Evolutionary conservation across 2,797 vertebrate genomes (phyloP), one percentile per base, ranked within the genome.

Genomic region (Tamandua tetradactyla): DNA sequence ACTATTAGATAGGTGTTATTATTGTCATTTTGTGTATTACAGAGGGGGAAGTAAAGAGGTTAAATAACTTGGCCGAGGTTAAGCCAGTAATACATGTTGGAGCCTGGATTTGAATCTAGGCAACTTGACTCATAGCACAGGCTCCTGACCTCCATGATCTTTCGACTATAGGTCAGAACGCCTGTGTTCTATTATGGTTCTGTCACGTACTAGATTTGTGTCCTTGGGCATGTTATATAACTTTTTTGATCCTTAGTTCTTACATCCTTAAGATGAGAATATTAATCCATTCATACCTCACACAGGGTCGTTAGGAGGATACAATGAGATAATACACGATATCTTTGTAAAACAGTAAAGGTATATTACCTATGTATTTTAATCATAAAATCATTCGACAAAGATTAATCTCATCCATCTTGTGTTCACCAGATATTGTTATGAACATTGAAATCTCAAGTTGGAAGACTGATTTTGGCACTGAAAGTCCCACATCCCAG

Each of bases 31-130:
- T 94, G 32, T 17, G 22, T 88, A 91, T 94, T 72, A 37, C 42
- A 81, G 61, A 76, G 80, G 49, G 92, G 18, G 44, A 89, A 92
- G 3, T 96, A 80, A 84, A 91, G 62, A 93, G 69, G 75, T 76
- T 75, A 74, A 92, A 35, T 49, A 87, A 91, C 22, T 86, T 95
- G 74, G 40, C 35, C 75, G 76, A 89, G 47, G 79, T 82, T 89
- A 91, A 93, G 15, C 40, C 75, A 14, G 55, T 74, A 0, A 75
- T 94, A 61, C 72, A 71, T 59, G 75, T 89, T 89, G 49, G 49
- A 93, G 23, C 37, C 94, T 81, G 81, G 49, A 57, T 89, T 74
- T 83, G 88, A 92, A 86, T 47, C 7, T 86, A 69, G 32, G 57
- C 52, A 82, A 14, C 42, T 55, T 94, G 57, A 32, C n/a, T 62